Evolutionary conservation across 2,888 invertebrate species (phyloP).

Genomic region (Drosophila demipolita): DNA sequence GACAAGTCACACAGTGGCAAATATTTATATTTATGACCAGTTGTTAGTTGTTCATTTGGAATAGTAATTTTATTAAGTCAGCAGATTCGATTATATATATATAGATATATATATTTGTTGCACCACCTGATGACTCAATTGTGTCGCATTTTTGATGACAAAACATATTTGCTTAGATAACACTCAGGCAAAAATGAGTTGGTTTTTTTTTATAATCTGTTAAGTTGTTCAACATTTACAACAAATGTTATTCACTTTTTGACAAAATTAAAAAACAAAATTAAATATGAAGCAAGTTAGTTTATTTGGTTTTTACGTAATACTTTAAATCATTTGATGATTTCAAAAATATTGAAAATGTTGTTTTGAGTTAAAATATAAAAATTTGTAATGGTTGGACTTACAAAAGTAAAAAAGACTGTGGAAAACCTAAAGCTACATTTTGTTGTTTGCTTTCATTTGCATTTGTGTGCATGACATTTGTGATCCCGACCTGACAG

Average conservation of each 20-base stretch:
- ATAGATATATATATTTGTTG: constrained; percentile 7
- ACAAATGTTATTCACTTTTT: background rate
- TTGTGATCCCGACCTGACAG: constrained; percentile 10
- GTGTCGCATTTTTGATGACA: constrained; percentile 2
- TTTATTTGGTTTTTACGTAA: constrained; percentile 39
- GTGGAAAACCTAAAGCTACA: constrained; percentile 29
- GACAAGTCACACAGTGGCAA: background rate
- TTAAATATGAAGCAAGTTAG: background rate
- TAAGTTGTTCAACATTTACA: background rate
- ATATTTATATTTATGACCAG: background rate
- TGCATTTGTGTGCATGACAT: constrained; percentile 65
- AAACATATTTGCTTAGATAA: background rate
- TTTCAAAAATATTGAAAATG: constrained; percentile 10
- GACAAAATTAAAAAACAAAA: background rate
- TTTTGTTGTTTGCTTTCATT: constrained; percentile 30
- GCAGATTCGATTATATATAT: constrained; percentile 34
- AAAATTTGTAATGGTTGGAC: constrained; percentile 16
- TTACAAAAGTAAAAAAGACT: constrained; percentile 16
- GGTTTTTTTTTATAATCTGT: background rate
- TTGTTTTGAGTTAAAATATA: constrained; percentile 5
- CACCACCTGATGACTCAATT: constrained; percentile 8
- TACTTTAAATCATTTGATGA: constrained; percentile 2
- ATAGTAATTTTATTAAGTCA: background rate
- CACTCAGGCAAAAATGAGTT: background rate
- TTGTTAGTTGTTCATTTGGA: background rate